Evolutionary conservation across 2,888 invertebrate species (phyloP).

Genomic region (Poecilus cupreus): DNA sequence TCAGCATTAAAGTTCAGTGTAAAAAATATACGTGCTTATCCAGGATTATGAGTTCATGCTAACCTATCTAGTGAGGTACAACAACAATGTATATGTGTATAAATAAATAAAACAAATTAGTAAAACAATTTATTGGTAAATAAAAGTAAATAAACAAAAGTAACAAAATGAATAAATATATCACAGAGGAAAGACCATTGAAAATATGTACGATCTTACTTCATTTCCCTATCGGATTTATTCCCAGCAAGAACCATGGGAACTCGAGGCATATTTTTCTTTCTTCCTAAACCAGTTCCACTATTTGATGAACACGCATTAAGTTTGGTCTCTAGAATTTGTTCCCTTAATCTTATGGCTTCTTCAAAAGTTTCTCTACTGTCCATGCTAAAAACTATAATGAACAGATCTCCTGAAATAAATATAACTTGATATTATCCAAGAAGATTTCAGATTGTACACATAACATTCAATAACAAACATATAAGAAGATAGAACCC

Average conservation of each 20-base stretch:
- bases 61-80: too few relatives aligned
- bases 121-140: slow-evolving; percentile 12
- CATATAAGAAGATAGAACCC: slow-evolving; percentile 7
- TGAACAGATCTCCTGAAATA: slow-evolving; percentile 75
- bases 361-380: slow-evolving; percentile 89
- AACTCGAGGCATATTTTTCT: slow-evolving; percentile 81
- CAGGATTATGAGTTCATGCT: too few relatives aligned
- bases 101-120: slow-evolving; percentile 42
- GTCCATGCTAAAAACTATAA: slow-evolving; percentile 90
- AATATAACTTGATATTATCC: neutral
- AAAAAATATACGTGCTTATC: too few relatives aligned
- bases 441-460: neutral
- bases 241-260: slow-evolving; percentile 93
- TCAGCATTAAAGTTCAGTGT: too few relatives aligned
- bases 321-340: slow-evolving; percentile 89
- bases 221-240: slow-evolving; percentile 88
- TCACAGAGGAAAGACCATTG: neutral
- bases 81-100: too few relatives aligned
- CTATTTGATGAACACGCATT: slow-evolving; percentile 77
- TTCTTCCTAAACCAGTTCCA: slow-evolving; percentile 70
- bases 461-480: slow-evolving; percentile 2
- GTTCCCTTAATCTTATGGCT: slow-evolving; percentile 85
- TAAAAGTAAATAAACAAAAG: neutral
- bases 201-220: slow-evolving; percentile 74
- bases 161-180: slow-evolving; percentile 6